Conservation (phyloP, 2,888 invertebrate species). For the Chrysolina haemoptera region DNA sequence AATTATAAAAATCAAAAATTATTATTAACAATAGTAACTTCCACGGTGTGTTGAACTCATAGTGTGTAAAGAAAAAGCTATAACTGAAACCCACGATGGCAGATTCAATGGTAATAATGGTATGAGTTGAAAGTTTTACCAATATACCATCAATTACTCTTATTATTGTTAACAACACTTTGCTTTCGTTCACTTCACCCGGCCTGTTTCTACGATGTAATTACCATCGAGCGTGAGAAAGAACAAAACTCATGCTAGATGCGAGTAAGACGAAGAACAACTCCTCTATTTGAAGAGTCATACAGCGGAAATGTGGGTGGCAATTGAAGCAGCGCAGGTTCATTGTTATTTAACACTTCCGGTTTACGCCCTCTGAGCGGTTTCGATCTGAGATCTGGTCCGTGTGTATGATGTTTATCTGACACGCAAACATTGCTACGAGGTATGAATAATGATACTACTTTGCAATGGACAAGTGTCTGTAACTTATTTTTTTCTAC, state of each 20-base stretch:
- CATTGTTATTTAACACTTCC: slow-evolving; percentile 64
- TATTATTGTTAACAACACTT: background rate
- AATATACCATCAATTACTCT: no score
- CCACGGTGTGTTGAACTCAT: no score
- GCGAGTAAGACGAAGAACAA: slow-evolving; percentile 8
- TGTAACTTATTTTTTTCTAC: no score
- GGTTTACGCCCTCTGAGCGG: slow-evolving; percentile 60
- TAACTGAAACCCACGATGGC: no score
- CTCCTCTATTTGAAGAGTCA: slow-evolving; percentile 24
- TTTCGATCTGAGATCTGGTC: slow-evolving; percentile 23
- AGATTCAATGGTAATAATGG: no score
- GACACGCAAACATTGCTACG: slow-evolving; percentile 32
- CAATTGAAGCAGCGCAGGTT: slow-evolving; percentile 63
- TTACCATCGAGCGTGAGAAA: background rate
- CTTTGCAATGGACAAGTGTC: background rate
- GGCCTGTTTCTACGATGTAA: slow-evolving; percentile 6
- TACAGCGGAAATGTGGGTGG: slow-evolving; percentile 58
- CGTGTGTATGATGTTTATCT: slow-evolving; percentile 13
- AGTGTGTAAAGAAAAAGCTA: no score
- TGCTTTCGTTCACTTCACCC: background rate
- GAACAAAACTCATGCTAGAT: background rate
- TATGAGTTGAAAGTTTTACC: no score
- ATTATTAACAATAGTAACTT: no score
- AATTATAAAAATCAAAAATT: no score
- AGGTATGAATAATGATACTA: background rate